A percentile compares a stretch with the other conserved stretches of the same genome.
Conservation (phyloP, 2,888 invertebrate species). For the Nasonia oneida region DNA sequence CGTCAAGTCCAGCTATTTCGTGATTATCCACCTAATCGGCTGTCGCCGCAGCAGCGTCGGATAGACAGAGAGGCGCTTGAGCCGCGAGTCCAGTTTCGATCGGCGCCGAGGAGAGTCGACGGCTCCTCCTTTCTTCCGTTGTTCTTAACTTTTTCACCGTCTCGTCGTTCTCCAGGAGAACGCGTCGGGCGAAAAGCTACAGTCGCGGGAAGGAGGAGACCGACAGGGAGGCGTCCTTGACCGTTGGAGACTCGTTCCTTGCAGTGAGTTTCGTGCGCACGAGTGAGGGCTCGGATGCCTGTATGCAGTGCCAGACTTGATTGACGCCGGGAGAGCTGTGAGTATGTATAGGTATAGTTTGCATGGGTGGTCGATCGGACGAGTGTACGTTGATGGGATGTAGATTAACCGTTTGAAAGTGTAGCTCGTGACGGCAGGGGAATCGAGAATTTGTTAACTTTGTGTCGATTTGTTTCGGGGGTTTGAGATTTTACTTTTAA, state of each 20-base stretch:
- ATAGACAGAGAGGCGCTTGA: neutral
- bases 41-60: neutral
- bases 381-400: no score
- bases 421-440: no score
- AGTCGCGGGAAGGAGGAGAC: neutral
- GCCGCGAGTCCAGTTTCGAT: constrained; percentile 46
- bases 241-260: neutral
- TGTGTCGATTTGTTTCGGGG: no score
- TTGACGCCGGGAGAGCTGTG: neutral
- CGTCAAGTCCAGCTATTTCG: constrained; percentile 46
- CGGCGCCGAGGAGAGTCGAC: constrained; percentile 34
- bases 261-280: neutral
- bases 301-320: neutral
- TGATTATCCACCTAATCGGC: constrained; percentile 51
- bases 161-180: constrained; percentile 22
- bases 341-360: neutral
- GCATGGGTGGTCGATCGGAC: no score
- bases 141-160: neutral
- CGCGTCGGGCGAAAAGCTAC: neutral
- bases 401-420: no score
- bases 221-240: neutral
- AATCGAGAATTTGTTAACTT: no score
- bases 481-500: neutral
- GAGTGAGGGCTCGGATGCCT: neutral
- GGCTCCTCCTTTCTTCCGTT: neutral